Percentiles rank a stretch among this genome's conserved stretches.
Evolutionary conservation across 2,888 invertebrate species (phyloP).

Genomic region (Thereva nobilitata): DNA sequence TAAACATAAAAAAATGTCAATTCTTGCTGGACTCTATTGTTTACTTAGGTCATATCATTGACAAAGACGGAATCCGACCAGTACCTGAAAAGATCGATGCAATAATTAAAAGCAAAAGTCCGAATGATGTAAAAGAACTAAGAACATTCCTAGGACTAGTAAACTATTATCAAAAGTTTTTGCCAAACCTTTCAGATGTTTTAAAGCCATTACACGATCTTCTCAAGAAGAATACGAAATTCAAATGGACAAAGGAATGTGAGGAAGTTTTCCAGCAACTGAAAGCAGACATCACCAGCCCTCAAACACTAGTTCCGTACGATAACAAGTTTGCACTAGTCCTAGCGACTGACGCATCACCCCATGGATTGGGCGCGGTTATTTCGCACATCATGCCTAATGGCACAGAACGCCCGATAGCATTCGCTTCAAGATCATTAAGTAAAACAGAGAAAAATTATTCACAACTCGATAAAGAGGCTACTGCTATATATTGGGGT

Average conservation of each 20-base stretch:
- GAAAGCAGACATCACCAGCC: neutral
- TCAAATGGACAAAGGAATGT: neutral
- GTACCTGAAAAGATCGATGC: neutral
- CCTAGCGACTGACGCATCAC: slow-evolving; percentile 44
- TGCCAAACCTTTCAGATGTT: neutral
- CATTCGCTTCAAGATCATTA: too few relatives aligned
- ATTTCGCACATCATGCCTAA: slow-evolving; percentile 48
- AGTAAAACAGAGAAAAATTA: too few relatives aligned
- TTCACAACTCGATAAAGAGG: slow-evolving; percentile 47
- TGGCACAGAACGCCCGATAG: slow-evolving; percentile 49
- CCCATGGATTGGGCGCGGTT: slow-evolving; percentile 47
- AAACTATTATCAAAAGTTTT: neutral
- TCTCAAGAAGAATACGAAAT: neutral
- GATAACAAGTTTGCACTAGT: slow-evolving; percentile 39
- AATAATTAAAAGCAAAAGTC: neutral
- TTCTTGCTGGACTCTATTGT: neutral
- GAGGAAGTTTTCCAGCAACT: neutral
- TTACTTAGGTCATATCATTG: neutral
- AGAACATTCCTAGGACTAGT: neutral
- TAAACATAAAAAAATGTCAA: neutral
- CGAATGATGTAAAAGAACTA: neutral
- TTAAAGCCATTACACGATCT: slow-evolving; percentile 1
- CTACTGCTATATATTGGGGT: slow-evolving; percentile 49
- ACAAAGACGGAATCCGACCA: neutral
- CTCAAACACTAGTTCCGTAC: neutral